phyloP scores from a whole-genome alignment of 2,888 invertebrate species.

The Amphipyra tragopoginis region DNA sequence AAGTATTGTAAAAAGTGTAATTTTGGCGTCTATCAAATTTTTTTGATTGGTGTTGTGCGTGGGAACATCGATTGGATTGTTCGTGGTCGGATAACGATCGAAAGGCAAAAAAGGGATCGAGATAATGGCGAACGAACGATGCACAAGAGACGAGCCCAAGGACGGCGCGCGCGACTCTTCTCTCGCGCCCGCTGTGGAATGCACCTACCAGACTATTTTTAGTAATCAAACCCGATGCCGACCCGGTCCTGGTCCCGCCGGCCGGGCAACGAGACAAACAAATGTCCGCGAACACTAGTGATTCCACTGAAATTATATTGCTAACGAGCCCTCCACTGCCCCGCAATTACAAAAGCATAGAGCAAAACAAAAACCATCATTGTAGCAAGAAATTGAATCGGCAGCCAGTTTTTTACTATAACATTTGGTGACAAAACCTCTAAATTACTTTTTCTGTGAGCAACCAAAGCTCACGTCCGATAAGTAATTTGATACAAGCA shows the following conservation, averaged over 20 bases:
- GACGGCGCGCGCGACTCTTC: constrained; percentile 73
- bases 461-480: constrained; percentile 52
- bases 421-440: constrained; percentile 39
- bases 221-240: constrained; percentile 82
- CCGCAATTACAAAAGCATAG: constrained; percentile 59
- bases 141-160: constrained; percentile 77
- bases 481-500: constrained; percentile 78
- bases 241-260: constrained; percentile 67
- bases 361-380: constrained; percentile 42
- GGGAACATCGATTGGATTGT: constrained; percentile 84
- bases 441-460: constrained; percentile 42
- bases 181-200: constrained; percentile 72
- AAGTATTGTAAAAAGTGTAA: constrained; percentile 80
- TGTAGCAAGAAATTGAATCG: constrained; percentile 32
- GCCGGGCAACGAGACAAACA: constrained; percentile 67
- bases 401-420: constrained; percentile 37
- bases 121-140: constrained; percentile 79
- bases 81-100: constrained; percentile 87
- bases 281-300: constrained; percentile 73
- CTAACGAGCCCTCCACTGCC: constrained; percentile 64
- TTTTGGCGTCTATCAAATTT: constrained; percentile 78
- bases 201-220: constrained; percentile 85
- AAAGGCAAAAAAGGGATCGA: constrained; percentile 87
- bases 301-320: constrained; percentile 62
- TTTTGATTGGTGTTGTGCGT: constrained; percentile 80